Base-by-base conservation (phyloP, 2,113 vertebrate species). In the Phylloscopus trochilus region DNA sequence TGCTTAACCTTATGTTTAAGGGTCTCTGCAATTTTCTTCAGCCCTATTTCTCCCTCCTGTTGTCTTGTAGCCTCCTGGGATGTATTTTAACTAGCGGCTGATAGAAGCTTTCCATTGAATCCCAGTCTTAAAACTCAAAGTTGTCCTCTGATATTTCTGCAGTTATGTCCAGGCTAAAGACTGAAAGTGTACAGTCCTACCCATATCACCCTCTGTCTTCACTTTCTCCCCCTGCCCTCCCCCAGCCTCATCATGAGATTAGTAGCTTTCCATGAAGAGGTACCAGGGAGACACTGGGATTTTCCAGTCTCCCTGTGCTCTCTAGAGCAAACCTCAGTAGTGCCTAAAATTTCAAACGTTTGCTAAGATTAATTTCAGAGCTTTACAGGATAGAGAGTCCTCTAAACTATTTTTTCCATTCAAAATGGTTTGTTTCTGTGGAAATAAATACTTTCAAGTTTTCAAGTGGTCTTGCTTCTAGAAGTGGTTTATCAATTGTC, bases 1-100 rank as follows among this genome's bases (percentile, higher is more conserved):
- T 81, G 41, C 53, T 89, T 95, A 94, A 82, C 83, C 73, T 84
- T 46, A n/a, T 39, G 39, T 87, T 76, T 86, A 83, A 85, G 59
- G 59, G 63, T 37, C 68, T 86, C 69, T 84, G 46, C 43, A 86
- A 13, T 90, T 93, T 95, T 67, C 49, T 81, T 31, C 66, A 82
- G 53, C 37, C 46, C 66, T 90, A 15, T 87, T 90, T 92, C 76
- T 95, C 41, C 37, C 37, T 74, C 44, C 55, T 90, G 47, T 83
- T 68, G 43, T 63, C 35, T 58, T 53, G 26, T 49, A 87, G 46
- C 37, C n/a, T 92, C 23, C 37, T 47, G 73, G 43, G 41, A 30
- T 0, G 0, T 68, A 51, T 58, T 90, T 90, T 75, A 84, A n/a
- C 56, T 79, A n/a, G n/a, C 10, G 21, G 7, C 41, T 78, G 37